phyloP scores from a whole-genome alignment of 2,888 invertebrate species.

The Drosophila anomalipes region DNA sequence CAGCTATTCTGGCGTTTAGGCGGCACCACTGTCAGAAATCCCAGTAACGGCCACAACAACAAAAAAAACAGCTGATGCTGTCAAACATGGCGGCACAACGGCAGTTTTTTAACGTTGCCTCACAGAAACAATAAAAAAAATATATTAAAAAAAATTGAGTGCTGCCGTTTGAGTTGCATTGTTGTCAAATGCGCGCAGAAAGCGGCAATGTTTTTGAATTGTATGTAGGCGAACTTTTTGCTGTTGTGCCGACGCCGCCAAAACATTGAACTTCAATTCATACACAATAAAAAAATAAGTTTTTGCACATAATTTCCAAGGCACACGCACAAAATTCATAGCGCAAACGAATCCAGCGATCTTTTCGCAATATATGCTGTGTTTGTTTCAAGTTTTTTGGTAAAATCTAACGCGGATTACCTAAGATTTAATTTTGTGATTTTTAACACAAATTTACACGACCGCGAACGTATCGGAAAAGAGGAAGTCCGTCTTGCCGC shows the following conservation, averaged over 20 bases:
- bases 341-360: conserved; percentile 14
- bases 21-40: conserved; percentile 13
- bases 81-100: conserved; percentile 18
- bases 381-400: conserved; percentile 47
- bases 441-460: conserved; percentile 85
- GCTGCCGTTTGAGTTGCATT: conserved; percentile 23
- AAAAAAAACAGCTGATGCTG: conserved; percentile 38
- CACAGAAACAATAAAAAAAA: conserved; percentile 63
- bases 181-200: conserved; percentile 25
- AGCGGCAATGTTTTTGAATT: conserved; percentile 27
- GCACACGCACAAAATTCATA: conserved; percentile 51
- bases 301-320: conserved; percentile 58
- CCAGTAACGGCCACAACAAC: conserved; percentile 18
- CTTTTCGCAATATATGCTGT: conserved; percentile 29
- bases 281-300: conserved; percentile 66
- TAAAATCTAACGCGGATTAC: conserved; percentile 82
- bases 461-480: conserved; percentile 85
- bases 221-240: conserved; percentile 12
- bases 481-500: conserved; percentile 83
- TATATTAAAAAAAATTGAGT: conserved; percentile 36
- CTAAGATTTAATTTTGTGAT: conserved; percentile 85
- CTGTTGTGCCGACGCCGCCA: conserved; percentile 24
- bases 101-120: conserved; percentile 17
- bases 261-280: conserved; percentile 43
- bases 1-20: background rate